Conservation (phyloP, 2,797 vertebrate species). For the Etheostoma nigrum region DNA sequence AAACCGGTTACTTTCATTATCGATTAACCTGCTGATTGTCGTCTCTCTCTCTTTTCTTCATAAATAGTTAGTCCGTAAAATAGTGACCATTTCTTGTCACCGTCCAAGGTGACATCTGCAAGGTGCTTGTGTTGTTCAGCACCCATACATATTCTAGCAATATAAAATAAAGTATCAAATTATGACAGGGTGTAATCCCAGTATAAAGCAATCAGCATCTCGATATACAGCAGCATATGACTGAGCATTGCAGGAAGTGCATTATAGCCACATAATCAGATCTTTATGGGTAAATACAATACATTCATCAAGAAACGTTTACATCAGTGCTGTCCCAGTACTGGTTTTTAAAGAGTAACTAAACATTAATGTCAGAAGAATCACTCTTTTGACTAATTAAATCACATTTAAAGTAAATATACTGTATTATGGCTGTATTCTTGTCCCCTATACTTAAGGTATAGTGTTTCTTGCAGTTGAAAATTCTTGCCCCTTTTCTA, state of each 20-base stretch:
- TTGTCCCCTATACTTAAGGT: not conserved
- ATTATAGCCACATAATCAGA: conserved; percentile 9
- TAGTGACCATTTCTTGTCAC: not conserved
- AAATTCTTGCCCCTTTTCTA: not conserved
- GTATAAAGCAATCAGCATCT: not conserved
- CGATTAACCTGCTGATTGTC: not conserved
- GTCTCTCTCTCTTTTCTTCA: not conserved
- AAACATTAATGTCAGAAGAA: not conserved
- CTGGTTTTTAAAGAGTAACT: not conserved
- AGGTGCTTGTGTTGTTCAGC: not conserved
- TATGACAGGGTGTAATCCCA: not conserved
- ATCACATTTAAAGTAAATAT: not conserved
- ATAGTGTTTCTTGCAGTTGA: not conserved
- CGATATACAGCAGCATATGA: not conserved
- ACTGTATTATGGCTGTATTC: not conserved
- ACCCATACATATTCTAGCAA: not conserved
- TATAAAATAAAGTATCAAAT: not conserved
- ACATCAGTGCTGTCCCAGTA: not conserved
- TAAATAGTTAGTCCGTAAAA: not conserved
- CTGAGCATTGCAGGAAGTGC: not conserved
- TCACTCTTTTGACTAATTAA: not conserved
- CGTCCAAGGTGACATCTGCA: not conserved
- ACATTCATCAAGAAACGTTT: not conserved
- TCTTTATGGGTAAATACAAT: conserved; percentile 12
- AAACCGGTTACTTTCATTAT: not conserved